Evolutionary conservation across 30 jellyfish, hydroid and myxozoan genomes (phyloP).

Genomic region (Sanderia malayensis): DNA sequence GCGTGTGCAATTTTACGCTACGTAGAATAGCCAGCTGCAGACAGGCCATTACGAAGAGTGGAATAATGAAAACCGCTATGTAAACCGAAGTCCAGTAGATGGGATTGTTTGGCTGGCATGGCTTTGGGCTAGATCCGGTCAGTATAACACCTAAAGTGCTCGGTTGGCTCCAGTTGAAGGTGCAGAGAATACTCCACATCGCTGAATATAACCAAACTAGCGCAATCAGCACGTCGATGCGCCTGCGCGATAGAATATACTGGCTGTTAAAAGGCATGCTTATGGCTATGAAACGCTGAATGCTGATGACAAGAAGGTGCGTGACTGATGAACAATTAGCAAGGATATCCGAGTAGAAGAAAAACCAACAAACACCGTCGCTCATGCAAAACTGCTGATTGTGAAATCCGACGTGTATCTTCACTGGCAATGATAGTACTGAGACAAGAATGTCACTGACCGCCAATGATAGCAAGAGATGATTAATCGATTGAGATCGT

Average conservation of each 20-base stretch:
- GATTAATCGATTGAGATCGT: conserved; percentile 56
- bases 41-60: conserved; percentile 67
- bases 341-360: conserved; percentile 45
- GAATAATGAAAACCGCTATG: conserved; percentile 62
- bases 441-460: conserved; percentile 67
- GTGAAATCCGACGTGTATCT: conserved; percentile 42
- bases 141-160: conserved; percentile 14
- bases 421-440: conserved; percentile 51
- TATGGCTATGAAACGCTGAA: conserved; percentile 71
- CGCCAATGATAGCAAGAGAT: conserved; percentile 65
- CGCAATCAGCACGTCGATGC: conserved; percentile 35
- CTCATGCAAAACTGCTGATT: conserved; percentile 65
- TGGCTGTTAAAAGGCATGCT: conserved; percentile 48
- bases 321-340: conserved; percentile 80
- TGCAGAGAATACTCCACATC: conserved; percentile 60
- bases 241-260: conserved; percentile 31
- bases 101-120: conserved; percentile 60
- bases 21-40: conserved; percentile 55
- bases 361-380: conserved; percentile 50
- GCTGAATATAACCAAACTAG: conserved; percentile 66
- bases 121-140: conserved; percentile 10
- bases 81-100: conserved; percentile 57
- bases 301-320: conserved; percentile 53
- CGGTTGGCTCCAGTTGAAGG: conserved; percentile 51
- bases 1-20: conserved; percentile 63